A percentile compares a stretch with the other conserved stretches of the same genome.
Evolutionary conservation across 2,888 invertebrate species (phyloP).

Genomic region (Oxystoma pomonae): DNA sequence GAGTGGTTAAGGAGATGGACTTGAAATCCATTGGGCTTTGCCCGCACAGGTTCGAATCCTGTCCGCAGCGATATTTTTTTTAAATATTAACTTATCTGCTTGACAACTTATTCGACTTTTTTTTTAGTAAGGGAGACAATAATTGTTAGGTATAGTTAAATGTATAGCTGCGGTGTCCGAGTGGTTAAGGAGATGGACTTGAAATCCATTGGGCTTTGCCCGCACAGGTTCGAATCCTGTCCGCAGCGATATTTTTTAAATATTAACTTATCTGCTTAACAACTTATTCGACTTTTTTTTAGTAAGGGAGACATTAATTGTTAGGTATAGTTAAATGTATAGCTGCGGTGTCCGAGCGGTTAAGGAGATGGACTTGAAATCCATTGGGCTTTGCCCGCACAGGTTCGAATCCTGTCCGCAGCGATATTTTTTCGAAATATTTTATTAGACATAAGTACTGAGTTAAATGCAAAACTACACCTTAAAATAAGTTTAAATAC

Average conservation of each 20-base stretch:
- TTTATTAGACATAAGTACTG: no score
- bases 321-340: no score
- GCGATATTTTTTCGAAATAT: constrained; percentile 48
- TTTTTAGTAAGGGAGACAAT: neutral
- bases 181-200: constrained; percentile 63
- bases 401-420: constrained; percentile 83
- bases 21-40: constrained; percentile 76
- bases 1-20: constrained; percentile 84
- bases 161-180: constrained; percentile 1
- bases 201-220: constrained; percentile 74
- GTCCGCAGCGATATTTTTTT: constrained; percentile 62
- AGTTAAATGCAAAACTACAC: no score
- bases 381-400: constrained; percentile 73
- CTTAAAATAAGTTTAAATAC: no score
- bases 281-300: neutral
- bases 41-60: constrained; percentile 83
- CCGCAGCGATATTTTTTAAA: neutral
- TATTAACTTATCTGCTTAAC: neutral
- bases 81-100: constrained; percentile 9
- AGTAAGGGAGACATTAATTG: neutral
- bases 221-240: constrained; percentile 69
- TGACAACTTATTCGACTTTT: neutral
- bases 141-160: no score
- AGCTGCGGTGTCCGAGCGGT: constrained; percentile 1
- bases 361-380: constrained; percentile 74